Percentiles rank a stretch among this genome's conserved stretches.
Conservation (phyloP, 2,888 invertebrate genomes). For the Carcina quercana region DNA sequence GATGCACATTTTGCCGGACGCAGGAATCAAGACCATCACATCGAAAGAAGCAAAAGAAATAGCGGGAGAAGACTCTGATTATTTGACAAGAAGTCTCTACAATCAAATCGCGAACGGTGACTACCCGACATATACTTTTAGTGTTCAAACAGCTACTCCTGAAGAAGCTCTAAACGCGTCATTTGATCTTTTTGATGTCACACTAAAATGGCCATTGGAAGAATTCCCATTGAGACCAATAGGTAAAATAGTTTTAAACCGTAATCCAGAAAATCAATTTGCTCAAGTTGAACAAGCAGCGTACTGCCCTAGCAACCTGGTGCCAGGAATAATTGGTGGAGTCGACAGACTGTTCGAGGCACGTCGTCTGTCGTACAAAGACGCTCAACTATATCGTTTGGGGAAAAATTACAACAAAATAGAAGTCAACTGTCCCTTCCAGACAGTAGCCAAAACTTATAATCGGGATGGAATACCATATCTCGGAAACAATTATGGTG, state of each 20-base stretch:
- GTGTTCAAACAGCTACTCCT: conserved; percentile 52
- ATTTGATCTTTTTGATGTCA: conserved; percentile 92
- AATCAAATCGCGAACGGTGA: conserved; percentile 84
- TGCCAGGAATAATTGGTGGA: conserved; percentile 90
- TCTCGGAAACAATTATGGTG: conserved; percentile 80
- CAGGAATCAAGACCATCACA: conserved; percentile 84
- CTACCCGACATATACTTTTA: conserved; percentile 58
- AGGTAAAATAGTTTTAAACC: conserved; percentile 85
- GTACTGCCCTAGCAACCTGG: conserved; percentile 87
- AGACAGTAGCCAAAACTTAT: conserved; percentile 10
- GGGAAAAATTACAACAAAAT: conserved; percentile 17
- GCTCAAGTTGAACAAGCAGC: conserved; percentile 92
- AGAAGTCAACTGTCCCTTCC: conserved; percentile 14
- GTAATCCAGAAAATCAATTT: conserved; percentile 90
- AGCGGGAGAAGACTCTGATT: conserved; percentile 84
- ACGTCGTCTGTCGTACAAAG: conserved; percentile 73
- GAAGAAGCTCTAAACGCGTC: conserved; percentile 71
- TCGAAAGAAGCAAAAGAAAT: conserved; percentile 77
- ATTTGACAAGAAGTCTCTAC: conserved; percentile 85
- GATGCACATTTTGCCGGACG: conserved; percentile 91
- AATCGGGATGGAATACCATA: conserved; percentile 69
- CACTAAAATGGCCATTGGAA: conserved; percentile 84
- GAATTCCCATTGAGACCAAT: conserved; percentile 88
- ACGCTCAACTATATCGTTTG: conserved; percentile 14
- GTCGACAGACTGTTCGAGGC: conserved; percentile 91